A percentile compares a stretch with the other conserved stretches of the same genome.
phyloP scores from a whole-genome alignment of 2,113 vertebrate species.

The Apteryx owenii region DNA sequence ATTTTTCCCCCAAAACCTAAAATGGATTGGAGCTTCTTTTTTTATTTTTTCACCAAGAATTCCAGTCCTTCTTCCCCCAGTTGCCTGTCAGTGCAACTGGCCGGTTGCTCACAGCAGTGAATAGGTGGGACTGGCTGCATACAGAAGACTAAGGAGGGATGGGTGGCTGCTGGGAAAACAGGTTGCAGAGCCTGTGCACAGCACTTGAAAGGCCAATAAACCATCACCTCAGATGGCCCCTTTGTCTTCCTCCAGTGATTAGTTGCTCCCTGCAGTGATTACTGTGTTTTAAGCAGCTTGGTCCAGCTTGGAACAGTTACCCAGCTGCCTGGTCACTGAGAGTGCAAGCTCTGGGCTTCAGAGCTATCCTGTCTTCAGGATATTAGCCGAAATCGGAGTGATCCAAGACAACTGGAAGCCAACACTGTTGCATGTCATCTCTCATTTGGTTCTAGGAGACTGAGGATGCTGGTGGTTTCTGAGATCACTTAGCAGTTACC shows the following conservation, averaged over 20 bases:
- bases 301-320: constrained; percentile 47
- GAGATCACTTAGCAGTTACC: background rate
- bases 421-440: background rate
- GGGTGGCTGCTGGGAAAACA: background rate
- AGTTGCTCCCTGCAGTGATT: constrained; percentile 19
- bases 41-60: no score
- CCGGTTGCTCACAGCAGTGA: accelerated
- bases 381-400: background rate
- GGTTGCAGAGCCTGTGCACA: background rate
- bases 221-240: constrained; percentile 35
- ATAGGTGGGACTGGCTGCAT: background rate
- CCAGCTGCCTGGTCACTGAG: background rate
- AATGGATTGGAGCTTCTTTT: background rate
- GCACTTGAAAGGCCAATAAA: background rate
- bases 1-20: background rate
- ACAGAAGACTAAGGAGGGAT: background rate
- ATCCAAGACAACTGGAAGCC: background rate
- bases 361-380: background rate
- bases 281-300: constrained; percentile 54
- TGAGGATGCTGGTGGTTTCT: background rate
- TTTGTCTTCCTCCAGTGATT: background rate
- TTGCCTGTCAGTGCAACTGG: background rate
- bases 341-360: background rate
- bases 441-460: background rate
- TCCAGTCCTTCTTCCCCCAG: no score